Base-by-base conservation (phyloP, 2,888 invertebrate genomes). In the Thymelicus lineola region DNA sequence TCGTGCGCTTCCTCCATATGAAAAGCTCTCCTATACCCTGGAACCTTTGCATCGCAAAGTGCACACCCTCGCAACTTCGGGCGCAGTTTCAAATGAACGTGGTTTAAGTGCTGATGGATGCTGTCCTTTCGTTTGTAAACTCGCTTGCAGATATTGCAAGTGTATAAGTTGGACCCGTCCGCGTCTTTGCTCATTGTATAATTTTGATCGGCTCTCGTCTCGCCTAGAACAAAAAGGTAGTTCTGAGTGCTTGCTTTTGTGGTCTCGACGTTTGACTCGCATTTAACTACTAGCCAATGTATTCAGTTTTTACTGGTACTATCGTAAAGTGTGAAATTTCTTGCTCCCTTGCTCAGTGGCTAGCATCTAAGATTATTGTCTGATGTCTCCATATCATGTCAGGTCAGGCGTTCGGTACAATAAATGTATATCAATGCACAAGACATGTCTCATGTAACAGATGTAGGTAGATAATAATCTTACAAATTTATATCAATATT, bases 1-100 rank as follows among this genome's bases (percentile, higher is more conserved):
- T 80, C 80, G 62, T 86, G 86, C 5, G 73, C 80, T 53, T 77
- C 75, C 65, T 86, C 86, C 6, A 85, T 10, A 17, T 86, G 86
- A 0, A 70, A 78, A 0, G 84, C 79, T 35, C 81, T 75, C 0
- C 79, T 45, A 35, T 84, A 71, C 0, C 72, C 78, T 0, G 85
- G 80, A 2, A 86, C 72, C 73, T 71, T 80, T 4, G 75, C 74
- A 17, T 80, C 78, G 63, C 86, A 86, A n/a, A 79, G 74, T 0
- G 80, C 80, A 59, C 86, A 86, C 61, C 82, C 81, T 0, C 83
- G 65, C 7, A 76, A 76, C 38, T 74, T 75, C 0, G 84, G 83
- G 0, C 83, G 74, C 9, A 72, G 72, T 70, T 85, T 83, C 15
- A 83, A 71, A 60, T 86, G 86, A 1, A 85, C 83, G 63, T 80